Evolutionary conservation across 2,888 invertebrate species (phyloP), one percentile per base, ranked within the genome.

Genomic region (Theristus sp.): DNA sequence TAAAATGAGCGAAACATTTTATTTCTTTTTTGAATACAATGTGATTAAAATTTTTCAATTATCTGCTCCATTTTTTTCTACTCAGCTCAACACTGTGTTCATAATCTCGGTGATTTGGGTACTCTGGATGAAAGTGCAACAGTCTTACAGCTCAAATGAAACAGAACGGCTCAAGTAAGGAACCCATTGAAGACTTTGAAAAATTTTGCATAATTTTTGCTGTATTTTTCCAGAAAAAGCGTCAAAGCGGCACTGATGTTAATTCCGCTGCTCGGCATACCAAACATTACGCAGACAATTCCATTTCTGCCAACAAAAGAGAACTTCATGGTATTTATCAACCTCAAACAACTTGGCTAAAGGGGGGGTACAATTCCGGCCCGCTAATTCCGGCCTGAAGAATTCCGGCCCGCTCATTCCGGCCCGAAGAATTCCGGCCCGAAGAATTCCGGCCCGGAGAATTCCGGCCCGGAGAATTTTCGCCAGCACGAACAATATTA

Each of bases 171-270:
- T 78, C 63, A 74, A 75, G 77, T 78, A 66, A 6, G 38, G 10
- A 38, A 38, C 17, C 17, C 6, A 38, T 38, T 6, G 38, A 6
- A 13, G 38, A 38, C 17, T 38, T 13, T 17, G 6, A 13, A 38
- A 6, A 13, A 17, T 38, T 17, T 13, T 17, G 38, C 38, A 13
- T 17, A 38, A 38, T 38, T 38, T 38, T n/a, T n/a, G n/a, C n/a
- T n/a, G n/a, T n/a, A n/a, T n/a, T n/a, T 13, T 38, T 38, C 6
- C 49, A 49, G 77, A 64, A 79, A 79, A 67, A 76, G 76, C 28
- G 76, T 77, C 2, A 78, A 78, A 66, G 79, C 78, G 1, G 78
- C 78, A 10, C 69, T 79, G 61, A 75, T 79, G 65, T 66, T 79
- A 26, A 69, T 79, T 54, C 78, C 78, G 2, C 67, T 79, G 60